Percentiles rank a stretch among this genome's conserved stretches.
Evolutionary conservation across 2,888 invertebrate species (phyloP).

Genomic region (Agriotes lineatus): DNA sequence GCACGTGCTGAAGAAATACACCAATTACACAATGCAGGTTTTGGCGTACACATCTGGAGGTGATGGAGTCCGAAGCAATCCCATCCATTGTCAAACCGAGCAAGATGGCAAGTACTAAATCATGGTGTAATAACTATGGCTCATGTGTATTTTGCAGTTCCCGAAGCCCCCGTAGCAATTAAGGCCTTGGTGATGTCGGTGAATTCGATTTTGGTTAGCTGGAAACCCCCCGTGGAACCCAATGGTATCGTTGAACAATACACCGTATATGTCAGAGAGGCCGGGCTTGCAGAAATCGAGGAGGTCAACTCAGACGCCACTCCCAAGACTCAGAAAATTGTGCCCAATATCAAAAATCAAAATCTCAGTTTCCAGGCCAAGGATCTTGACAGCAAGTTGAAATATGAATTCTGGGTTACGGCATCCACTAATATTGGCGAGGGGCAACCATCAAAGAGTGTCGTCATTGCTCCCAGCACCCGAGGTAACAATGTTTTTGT

Average conservation of each 20-base stretch:
- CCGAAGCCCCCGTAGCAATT: constrained; percentile 92
- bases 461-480: constrained; percentile 85
- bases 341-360: constrained; percentile 76
- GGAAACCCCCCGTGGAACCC: constrained; percentile 93
- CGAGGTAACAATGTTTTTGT: no score
- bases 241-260: constrained; percentile 95
- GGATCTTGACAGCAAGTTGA: constrained; percentile 82
- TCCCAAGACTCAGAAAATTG: constrained; percentile 81
- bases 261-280: constrained; percentile 89
- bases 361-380: constrained; percentile 87
- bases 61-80: constrained; percentile 89
- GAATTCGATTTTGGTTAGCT: constrained; percentile 92
- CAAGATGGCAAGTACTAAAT: constrained; percentile 90
- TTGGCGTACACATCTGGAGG: constrained; percentile 95
- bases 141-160: constrained; percentile 77
- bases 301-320: constrained; percentile 70
- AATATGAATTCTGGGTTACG: constrained; percentile 95
- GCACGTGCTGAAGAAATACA: constrained; percentile 94
- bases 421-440: constrained; percentile 95
- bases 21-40: constrained; percentile 97
- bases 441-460: constrained; percentile 90
- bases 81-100: constrained; percentile 94
- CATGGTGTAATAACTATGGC: no score
- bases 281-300: constrained; percentile 56
- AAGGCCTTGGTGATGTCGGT: constrained; percentile 94